phyloP scores from a whole-genome alignment of 2,113 vertebrate genomes.

The Raja brachyura region DNA sequence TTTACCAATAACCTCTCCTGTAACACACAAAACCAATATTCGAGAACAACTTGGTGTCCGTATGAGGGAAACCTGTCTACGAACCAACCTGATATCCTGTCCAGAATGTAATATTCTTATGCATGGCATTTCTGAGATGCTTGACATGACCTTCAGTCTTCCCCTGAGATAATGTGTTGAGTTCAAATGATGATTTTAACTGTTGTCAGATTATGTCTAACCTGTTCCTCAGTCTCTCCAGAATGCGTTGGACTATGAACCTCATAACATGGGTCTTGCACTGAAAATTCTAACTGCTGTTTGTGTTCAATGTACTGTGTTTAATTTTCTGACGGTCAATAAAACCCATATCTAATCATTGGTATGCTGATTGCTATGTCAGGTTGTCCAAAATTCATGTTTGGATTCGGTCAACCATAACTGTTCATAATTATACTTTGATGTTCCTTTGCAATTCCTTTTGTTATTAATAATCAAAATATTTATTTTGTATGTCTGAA shows the following conservation, averaged over 20 bases:
- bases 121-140: background rate
- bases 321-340: background rate
- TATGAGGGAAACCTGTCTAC: background rate
- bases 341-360: background rate
- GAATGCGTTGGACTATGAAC: background rate
- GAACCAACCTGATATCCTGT: background rate
- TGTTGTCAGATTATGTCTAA: constrained; percentile 17
- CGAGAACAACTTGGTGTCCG: no score
- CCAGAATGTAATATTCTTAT: background rate
- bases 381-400: background rate
- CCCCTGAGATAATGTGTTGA: background rate
- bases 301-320: constrained; percentile 8
- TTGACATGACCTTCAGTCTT: background rate
- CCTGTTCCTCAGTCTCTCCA: background rate
- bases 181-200: background rate
- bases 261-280: background rate
- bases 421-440: background rate
- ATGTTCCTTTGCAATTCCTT: constrained; percentile 5
- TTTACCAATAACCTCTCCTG: background rate
- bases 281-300: background rate
- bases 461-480: background rate
- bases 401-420: background rate
- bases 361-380: background rate
- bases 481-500: background rate
- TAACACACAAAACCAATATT: background rate